Percentiles rank a stretch among this genome's conserved stretches.
These are phyloP conservation scores for Mellivora capensis DNA, from an alignment of 2,113 vertebrate genomes.

Conservation along the genomic window DNA sequence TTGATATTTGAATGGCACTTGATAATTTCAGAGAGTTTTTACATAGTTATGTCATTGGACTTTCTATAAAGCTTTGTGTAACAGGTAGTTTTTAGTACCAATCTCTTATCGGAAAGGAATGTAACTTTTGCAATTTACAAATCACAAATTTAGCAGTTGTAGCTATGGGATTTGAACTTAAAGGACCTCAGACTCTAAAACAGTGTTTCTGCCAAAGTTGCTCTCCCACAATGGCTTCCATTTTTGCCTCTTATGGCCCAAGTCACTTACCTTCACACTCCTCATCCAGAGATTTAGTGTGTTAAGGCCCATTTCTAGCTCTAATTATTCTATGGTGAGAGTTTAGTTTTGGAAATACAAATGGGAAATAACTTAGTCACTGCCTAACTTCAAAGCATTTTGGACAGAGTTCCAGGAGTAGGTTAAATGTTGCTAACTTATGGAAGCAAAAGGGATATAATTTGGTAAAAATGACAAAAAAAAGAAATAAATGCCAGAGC, in stretches of 20 bases:
- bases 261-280: not conserved
- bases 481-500: not conserved
- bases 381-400: not conserved
- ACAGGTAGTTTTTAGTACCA: not conserved
- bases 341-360: conserved; percentile 32
- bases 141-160: not conserved
- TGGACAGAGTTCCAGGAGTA: not conserved
- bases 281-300: not conserved
- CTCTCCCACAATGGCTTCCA: not conserved
- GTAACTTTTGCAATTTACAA: not conserved
- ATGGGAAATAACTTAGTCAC: conserved; percentile 6
- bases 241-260: not conserved
- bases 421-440: conserved; percentile 7
- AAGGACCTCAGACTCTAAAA: not conserved
- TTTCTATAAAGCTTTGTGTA: not conserved
- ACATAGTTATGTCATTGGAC: not conserved
- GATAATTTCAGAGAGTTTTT: not conserved
- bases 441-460: not conserved
- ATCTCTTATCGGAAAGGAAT: not conserved
- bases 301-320: not conserved
- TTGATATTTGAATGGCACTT: conserved; percentile 23
- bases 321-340: not conserved
- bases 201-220: not conserved
- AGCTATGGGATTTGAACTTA: not conserved
- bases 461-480: not conserved